phyloP scores from a whole-genome alignment of 2,888 invertebrate genomes.

The Tiliacea aurago region DNA sequence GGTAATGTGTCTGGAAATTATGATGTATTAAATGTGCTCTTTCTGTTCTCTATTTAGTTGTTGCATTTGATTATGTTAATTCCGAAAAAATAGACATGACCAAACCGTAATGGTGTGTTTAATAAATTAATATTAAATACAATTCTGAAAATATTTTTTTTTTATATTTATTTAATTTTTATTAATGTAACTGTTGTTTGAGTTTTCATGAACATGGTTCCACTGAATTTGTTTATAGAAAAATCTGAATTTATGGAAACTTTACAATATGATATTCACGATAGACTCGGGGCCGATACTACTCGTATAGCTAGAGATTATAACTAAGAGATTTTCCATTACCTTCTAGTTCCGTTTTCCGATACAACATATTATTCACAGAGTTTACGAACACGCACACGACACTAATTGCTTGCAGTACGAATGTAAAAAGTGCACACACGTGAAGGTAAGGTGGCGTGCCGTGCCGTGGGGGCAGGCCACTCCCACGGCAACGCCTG shows the following conservation, averaged over 20 bases:
- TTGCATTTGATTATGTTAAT: slow-evolving; percentile 35
- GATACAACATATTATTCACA: slow-evolving; percentile 65
- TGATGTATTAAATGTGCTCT: slow-evolving; percentile 63
- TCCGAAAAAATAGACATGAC: background rate
- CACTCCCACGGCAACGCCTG: slow-evolving; percentile 89
- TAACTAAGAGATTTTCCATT: slow-evolving; percentile 40
- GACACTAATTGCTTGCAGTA: slow-evolving; percentile 81
- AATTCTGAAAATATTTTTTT: too few species aligned
- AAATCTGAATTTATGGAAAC: background rate
- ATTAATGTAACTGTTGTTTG: background rate
- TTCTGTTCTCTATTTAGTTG: slow-evolving; percentile 54
- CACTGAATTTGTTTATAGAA: background rate
- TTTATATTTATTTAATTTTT: background rate
- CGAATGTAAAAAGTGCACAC: slow-evolving; percentile 84
- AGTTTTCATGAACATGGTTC: background rate
- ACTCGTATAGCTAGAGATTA: slow-evolving; percentile 5
- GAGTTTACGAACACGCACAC: slow-evolving; percentile 69
- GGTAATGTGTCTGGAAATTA: slow-evolving; percentile 74
- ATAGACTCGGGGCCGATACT: background rate
- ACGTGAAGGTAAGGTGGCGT: slow-evolving; percentile 81
- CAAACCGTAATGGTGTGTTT: background rate
- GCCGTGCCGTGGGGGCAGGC: slow-evolving; percentile 81
- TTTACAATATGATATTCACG: background rate
- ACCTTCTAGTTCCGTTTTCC: slow-evolving; percentile 41
- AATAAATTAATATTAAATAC: slow-evolving; percentile 1